Percentiles rank a stretch among this genome's conserved stretches.
phyloP scores from a whole-genome alignment of 2,113 vertebrate genomes.

The Propithecus coquereli region DNA sequence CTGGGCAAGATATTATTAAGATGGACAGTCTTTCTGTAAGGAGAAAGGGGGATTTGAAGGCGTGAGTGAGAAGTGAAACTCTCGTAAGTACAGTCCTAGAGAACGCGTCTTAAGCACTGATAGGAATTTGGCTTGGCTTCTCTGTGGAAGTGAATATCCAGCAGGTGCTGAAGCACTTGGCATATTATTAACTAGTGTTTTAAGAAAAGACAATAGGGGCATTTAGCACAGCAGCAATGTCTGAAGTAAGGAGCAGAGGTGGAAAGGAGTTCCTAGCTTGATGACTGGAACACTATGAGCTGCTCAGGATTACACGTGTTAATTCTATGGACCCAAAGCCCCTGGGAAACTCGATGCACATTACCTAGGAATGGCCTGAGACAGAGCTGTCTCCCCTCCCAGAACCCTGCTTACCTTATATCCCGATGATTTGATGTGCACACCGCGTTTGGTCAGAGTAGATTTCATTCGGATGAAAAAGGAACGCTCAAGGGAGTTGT shows the following conservation, averaged over 20 bases:
- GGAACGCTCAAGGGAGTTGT: constrained; percentile 95
- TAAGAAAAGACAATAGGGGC: constrained; percentile 29
- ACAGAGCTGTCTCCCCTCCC: constrained; percentile 49
- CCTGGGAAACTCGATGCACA: constrained; percentile 6
- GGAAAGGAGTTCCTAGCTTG: not conserved
- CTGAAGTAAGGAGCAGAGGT: constrained; percentile 27
- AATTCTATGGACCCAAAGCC: not conserved
- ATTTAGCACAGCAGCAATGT: constrained; percentile 27
- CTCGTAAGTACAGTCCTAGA: constrained; percentile 28
- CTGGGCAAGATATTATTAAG: not conserved
- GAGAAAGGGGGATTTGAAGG: not conserved
- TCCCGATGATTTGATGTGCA: constrained; percentile 99
- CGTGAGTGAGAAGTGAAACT: not conserved
- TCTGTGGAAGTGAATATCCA: constrained; percentile 49
- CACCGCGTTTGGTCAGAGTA: constrained; percentile 97
- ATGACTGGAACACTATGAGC: not conserved
- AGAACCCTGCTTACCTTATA: constrained; percentile 91
- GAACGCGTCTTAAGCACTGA: not conserved
- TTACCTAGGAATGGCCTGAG: not conserved
- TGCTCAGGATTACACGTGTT: not conserved
- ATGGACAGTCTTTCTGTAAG: constrained; percentile 23
- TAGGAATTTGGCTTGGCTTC: constrained; percentile 24
- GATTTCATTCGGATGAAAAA: constrained; percentile 99
- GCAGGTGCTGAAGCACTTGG: constrained; percentile 34
- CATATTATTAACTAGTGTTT: constrained; percentile 51